Evolutionary conservation across 2,888 invertebrate species (phyloP), one percentile per base, ranked within the genome.

Genomic region (Dascillus cervinus): DNA sequence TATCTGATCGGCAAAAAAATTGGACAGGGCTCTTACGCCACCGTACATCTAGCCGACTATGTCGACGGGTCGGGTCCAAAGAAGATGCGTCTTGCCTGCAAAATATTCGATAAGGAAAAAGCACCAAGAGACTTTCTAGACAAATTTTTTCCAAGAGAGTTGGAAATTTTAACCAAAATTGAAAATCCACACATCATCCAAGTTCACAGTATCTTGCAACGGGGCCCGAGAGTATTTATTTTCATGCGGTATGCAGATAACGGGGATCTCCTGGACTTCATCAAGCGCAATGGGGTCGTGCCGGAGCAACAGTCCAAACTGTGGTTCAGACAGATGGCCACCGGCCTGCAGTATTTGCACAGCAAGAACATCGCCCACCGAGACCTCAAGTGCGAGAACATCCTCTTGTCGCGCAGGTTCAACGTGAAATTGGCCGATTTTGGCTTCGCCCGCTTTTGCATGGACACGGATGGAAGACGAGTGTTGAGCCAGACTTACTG

Each of bases 361-460:
- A 72, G 74, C 38, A 81, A 82, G 54, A 84, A 88, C 49, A 86
- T 91, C 39, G 87, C 87, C 2, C 91, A 92, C 58, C 74, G 94
- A 29, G 92, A 94, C 63, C 65, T 94, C n/a, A 94, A 94, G 65
- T 92, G 92, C 60, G 92, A 94, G 64, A 94, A 94, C 58, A 82
- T 92, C 43, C 65, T 89, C 14, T 65, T 89, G 4, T 84, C 87
- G n/a, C 73, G 80, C 43, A 75, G 82, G 41, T 85, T 86, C 59
- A 89, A 89, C 59, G 82, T 92, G 4, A 94, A 94, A 64, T 67
- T 95, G 29, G 90, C 91, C 2, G 94, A 95, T 67, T 95, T 95
- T 61, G 94, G 95, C 13, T 94, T 94, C 62, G 87, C 92, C 1
- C 75, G 90, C 44, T 85, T 81, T 55, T 86, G 86, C 59, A 71